Base-by-base conservation (phyloP, 2,888 invertebrate genomes). In the Eupithecia subumbrata region DNA sequence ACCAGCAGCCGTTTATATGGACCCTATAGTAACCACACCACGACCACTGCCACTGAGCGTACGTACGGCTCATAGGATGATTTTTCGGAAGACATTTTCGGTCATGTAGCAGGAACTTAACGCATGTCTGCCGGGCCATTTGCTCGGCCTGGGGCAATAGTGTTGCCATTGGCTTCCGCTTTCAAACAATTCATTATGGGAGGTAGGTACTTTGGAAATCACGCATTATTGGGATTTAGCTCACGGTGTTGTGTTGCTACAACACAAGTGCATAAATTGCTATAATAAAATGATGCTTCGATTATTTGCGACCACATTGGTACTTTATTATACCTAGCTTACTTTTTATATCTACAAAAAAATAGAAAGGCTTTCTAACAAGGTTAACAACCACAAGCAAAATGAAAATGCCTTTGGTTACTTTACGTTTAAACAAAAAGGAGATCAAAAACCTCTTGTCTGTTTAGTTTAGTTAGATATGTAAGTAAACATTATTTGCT, bases 121-220 rank as follows among this genome's bases (percentile, higher is more conserved):
- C 84, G 84, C 83, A 85, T 86, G 86, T 87, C 84, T 85, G 85
- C 81, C 84, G 82, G 83, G 78, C 83, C 86, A 85, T 89, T 87
- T 75, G 71, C 77, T 79, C 69, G 79, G 72, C 79, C 78, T 76
- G 79, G 66, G 22, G 60, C 40, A 40, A 68, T 73, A 70, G 75
- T 74, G 76, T 74, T 79, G 74, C 78, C 66, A 68, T 75, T 73
- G 71, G 72, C 71, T 76, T 80, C 76, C 76, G 75, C 48, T 68
- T 69, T 56, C 71, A 71, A 69, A 74, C 34, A 72, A 73, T 68
- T 72, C 22, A 71, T 71, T 69, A 60, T 18, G 8, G 12, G 69
- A 56, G 63, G 37, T 12, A 12, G 25, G 9, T 60, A 40, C 18
- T 52, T 64, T 60, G 56, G 52, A 37, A 34, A 22, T 70, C 52